A percentile compares a stretch with the other conserved stretches of the same genome.
Evolutionary conservation across 2,888 invertebrate genomes (phyloP).

Genomic region (Reticulitermes lucifugus): DNA sequence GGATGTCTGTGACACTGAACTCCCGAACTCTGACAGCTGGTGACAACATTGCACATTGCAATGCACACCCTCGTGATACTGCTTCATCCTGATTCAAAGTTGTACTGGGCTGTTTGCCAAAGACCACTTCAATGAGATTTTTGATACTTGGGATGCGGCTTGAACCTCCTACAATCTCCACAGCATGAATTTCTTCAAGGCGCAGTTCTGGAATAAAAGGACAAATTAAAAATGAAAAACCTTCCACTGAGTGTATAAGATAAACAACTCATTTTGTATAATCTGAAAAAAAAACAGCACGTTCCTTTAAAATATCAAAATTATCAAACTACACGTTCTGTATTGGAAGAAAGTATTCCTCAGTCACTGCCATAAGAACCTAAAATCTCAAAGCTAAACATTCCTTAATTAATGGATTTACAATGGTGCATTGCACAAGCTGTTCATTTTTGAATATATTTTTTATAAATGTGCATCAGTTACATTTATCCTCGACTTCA

Average conservation of each 20-base stretch:
- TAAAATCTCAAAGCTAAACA: too few relatives aligned
- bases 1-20: conserved; percentile 93
- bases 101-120: conserved; percentile 88
- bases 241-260: background rate
- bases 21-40: conserved; percentile 98
- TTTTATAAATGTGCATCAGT: too few relatives aligned
- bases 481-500: too few relatives aligned
- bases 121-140: conserved; percentile 87
- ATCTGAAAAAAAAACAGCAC: too few relatives aligned
- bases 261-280: background rate
- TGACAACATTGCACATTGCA: conserved; percentile 97
- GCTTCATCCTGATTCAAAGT: conserved; percentile 99
- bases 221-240: background rate
- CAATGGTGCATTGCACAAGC: too few relatives aligned
- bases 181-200: conserved; percentile 89
- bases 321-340: too few relatives aligned
- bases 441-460: too few relatives aligned
- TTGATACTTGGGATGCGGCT: conserved; percentile 95
- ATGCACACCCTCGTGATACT: conserved; percentile 94
- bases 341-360: too few relatives aligned
- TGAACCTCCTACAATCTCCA: conserved; percentile 97
- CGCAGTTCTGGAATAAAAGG: conserved; percentile 72
- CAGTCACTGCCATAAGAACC: too few relatives aligned
- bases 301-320: too few relatives aligned
- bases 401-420: too few relatives aligned